phyloP scores from a whole-genome alignment of 1,140 invertebrate genomes.

The Lepidostoma basale region DNA sequence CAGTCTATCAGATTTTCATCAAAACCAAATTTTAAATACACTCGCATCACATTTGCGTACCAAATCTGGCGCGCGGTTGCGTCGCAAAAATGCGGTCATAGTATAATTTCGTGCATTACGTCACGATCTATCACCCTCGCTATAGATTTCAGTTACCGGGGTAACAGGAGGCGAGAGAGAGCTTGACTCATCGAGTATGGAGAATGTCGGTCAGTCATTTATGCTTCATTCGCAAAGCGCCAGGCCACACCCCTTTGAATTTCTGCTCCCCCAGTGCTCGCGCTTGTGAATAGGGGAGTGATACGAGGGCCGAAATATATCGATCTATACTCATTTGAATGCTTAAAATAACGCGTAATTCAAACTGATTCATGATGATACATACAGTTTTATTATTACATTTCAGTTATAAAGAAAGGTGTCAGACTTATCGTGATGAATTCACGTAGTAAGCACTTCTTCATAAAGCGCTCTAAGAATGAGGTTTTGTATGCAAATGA shows the following conservation, averaged over 20 bases:
- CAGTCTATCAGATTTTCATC: background rate
- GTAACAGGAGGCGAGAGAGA: background rate
- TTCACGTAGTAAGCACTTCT: too few species aligned
- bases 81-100: constrained; percentile 14
- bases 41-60: background rate
- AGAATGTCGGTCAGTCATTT: constrained; percentile 9
- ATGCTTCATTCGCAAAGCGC: background rate
- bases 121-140: background rate
- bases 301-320: background rate
- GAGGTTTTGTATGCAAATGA: too few species aligned
- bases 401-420: too few species aligned
- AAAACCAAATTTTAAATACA: background rate
- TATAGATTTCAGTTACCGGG: constrained; percentile 1
- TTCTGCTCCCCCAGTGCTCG: background rate
- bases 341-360: too few species aligned
- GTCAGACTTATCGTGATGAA: too few species aligned
- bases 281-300: background rate
- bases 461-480: too few species aligned
- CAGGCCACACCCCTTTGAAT: background rate
- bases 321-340: constrained; percentile 8
- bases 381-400: too few species aligned
- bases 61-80: background rate
- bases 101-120: constrained; percentile 20
- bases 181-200: constrained; percentile 3
- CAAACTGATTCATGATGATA: too few species aligned